phyloP scores from a whole-genome alignment of 2,888 invertebrate species.

The Nymphalis c-album region DNA sequence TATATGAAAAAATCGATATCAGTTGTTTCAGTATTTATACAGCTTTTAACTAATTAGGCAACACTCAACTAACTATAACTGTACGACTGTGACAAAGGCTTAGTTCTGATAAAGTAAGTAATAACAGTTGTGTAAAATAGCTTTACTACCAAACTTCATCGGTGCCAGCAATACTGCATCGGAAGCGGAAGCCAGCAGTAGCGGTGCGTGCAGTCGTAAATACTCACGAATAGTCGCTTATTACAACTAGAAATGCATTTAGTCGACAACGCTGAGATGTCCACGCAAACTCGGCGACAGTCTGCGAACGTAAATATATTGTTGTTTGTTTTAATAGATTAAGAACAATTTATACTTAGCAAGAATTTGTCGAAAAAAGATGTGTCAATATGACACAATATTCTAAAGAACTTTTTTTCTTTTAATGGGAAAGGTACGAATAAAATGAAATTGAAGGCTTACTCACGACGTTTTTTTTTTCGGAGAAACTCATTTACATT shows the following conservation, averaged over 20 bases:
- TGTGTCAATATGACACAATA: no score
- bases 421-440: no score
- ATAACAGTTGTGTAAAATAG: background rate
- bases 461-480: no score
- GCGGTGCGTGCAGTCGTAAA: slow-evolving; percentile 11
- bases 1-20: no score
- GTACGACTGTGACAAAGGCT: background rate
- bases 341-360: no score
- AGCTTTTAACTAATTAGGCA: no score
- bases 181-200: slow-evolving; percentile 17
- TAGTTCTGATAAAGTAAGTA: background rate
- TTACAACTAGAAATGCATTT: slow-evolving; percentile 10
- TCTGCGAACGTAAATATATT: background rate
- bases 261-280: slow-evolving; percentile 5
- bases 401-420: no score
- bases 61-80: no score
- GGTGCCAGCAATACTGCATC: slow-evolving; percentile 8
- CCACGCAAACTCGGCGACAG: slow-evolving; percentile 7
- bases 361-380: no score
- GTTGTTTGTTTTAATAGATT: background rate
- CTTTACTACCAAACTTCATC: slow-evolving; percentile 7
- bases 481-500: no score
- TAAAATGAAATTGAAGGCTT: no score
- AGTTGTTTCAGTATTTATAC: no score
- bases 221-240: slow-evolving; percentile 15